Base-by-base conservation (phyloP, 2,113 vertebrate genomes). In the Petrocephalus microphthalmus region DNA sequence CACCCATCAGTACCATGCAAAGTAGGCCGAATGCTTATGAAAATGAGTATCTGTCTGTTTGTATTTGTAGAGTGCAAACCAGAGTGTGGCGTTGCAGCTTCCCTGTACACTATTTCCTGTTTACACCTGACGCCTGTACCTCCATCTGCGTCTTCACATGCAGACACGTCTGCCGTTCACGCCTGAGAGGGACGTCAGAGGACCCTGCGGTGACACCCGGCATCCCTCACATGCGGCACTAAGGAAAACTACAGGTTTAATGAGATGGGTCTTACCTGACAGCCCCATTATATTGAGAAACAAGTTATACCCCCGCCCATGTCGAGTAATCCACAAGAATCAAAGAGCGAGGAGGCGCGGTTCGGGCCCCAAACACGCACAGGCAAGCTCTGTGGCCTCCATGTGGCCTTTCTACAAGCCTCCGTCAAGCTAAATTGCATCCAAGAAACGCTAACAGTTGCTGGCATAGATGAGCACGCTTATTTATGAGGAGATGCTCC, bases 321-420 rank as follows among this genome's bases (percentile, higher is more conserved):
- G 45, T 84, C 22, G 37, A 67, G 88, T 67, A 88, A 88, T 52
- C 57, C 82, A 37, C 29, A 54, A 49, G 29, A 88, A 71, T 85
- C 45, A 83, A 85, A 67, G 45, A 49, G 57, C 17, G 71, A 45
- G 29, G 64, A 60, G 51, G 33, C 2, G 22, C 5, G 45, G 25
- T 29, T 47, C 19, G 47, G 15, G 47, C 71, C 49, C 3, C 22
- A 29, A 42, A 67, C 88, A 87, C n/a, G 78, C 29, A 51, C 33
- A 6, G 87, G 54, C 87, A 85, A 37, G 74, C 22, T 60, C 8
- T 64, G 71, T 57, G 7, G 57, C 8, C 15, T 11, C n/a, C 1
- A 53, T 37, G 45, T 37, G 45, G 54, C 17, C 47, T 67, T 25
- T 20, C 13, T 45, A 84, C 10, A 49, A 71, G 33, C 81, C 89